These are phyloP conservation scores for Penelope pileata DNA, from an alignment of 2,113 vertebrate species.

Conservation along the genomic window DNA sequence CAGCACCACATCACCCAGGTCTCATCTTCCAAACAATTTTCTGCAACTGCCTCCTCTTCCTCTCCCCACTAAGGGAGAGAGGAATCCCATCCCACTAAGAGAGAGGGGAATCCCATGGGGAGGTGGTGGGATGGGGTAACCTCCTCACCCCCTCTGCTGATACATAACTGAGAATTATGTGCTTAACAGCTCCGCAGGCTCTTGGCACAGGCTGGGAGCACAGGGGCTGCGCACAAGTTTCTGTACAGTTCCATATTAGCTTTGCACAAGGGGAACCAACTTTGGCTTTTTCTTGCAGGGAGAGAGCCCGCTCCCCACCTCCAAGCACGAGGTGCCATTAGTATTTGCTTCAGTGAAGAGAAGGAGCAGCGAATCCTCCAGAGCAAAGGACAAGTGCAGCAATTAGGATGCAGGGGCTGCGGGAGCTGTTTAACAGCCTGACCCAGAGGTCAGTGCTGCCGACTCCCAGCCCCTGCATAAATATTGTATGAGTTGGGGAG, in stretches of 20 bases:
- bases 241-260: background rate
- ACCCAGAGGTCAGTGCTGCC: conserved; percentile 84
- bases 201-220: accelerated
- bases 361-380: conserved; percentile 76
- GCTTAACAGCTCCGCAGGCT: background rate
- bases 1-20: background rate
- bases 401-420: conserved; percentile 85
- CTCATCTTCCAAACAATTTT: background rate
- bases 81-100: background rate
- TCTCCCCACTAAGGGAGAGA: background rate
- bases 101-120: no score
- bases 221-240: background rate
- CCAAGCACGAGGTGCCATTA: conserved; percentile 76
- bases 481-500: conserved; percentile 86
- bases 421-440: conserved; percentile 88
- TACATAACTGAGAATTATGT: background rate
- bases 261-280: conserved; percentile 34
- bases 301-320: conserved; percentile 33
- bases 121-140: background rate
- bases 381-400: conserved; percentile 84
- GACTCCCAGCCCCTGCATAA: conserved; percentile 86
- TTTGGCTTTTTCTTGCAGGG: conserved; percentile 39
- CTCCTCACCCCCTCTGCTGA: background rate
- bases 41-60: background rate
- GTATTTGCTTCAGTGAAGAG: conserved; percentile 68